These are phyloP conservation scores for Hozukius guyotensis DNA, from an alignment of 2,797 vertebrate species.

Conservation along the genomic window DNA sequence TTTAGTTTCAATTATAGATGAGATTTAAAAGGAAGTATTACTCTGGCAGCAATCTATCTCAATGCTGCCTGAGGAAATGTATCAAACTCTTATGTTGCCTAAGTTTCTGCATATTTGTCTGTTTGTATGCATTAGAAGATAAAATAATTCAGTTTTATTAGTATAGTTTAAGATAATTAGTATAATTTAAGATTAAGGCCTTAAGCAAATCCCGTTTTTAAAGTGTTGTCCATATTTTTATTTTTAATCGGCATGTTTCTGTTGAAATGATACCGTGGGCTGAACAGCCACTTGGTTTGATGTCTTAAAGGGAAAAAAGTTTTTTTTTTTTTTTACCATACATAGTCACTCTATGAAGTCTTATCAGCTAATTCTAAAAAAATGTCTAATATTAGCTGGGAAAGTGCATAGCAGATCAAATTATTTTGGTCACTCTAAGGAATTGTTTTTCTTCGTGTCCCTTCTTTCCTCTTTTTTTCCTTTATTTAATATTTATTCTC, in stretches of 20 bases:
- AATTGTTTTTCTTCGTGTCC: background rate
- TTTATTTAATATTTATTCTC: background rate
- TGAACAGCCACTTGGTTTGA: background rate
- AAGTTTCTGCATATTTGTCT: background rate
- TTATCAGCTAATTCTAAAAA: background rate
- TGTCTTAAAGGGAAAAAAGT: background rate
- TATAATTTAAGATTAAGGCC: background rate
- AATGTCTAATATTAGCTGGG: background rate
- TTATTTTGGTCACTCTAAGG: constrained; percentile 5
- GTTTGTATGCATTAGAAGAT: background rate
- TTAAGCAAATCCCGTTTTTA: background rate
- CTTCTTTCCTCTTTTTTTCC: background rate
- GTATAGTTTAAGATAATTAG: too few relatives aligned
- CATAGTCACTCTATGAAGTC: constrained; percentile 1
- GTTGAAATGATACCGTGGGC: background rate
- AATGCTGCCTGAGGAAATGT: background rate
- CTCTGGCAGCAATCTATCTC: background rate
- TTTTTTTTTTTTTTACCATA: background rate
- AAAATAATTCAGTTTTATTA: background rate
- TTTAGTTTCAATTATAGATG: background rate
- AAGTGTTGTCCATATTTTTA: background rate
- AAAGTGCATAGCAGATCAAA: constrained; percentile 12
- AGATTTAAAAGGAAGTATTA: background rate
- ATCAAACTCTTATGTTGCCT: background rate
- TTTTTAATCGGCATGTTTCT: background rate